Base-by-base conservation (phyloP, 2,113 vertebrate genomes). In the Origma solitaria region DNA sequence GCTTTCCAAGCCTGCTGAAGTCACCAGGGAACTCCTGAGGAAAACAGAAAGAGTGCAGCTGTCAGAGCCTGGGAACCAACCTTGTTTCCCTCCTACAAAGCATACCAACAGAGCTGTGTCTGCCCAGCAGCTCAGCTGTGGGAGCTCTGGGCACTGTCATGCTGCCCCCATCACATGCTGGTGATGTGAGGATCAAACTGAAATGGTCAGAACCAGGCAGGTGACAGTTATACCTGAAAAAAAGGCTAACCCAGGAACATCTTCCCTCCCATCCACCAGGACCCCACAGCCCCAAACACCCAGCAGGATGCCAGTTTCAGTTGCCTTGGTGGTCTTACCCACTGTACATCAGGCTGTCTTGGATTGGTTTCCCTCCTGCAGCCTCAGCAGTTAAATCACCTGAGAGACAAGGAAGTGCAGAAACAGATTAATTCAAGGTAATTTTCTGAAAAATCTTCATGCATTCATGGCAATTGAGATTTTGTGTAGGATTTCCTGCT, bases 331-430 rank as follows among this genome's bases (percentile, higher is more conserved):
- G 53, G 13, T 85, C 99, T 98, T 97, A 99, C 99, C 99, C 98
- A 8, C 98, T 99, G 95, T 98, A 98, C 96, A 98, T 98, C 94
- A 99, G 95, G 57, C 98, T 99, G 85, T 99, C 99, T 16, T 98
- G 98, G 27, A 97, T 90, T 6, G 98, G 97, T 89, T 99, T 98
- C 56, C 95, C 98, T 78, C 95, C 94, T 13, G 97, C 97, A 35
- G 92, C 95, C 56, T 99, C 98, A n/a, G 97, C 97, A 44, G 97
- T 97, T 73, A 99, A 96, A 64, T 99, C 99, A 97, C 98, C 99
- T 99, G 87, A 9, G 66, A 61, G 89, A 93, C 9, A 87, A 72
- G 19, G 35, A 82, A 61, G 65, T 16, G 8, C 28, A 71, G 68
- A 70, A 81, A 54, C 18, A 64, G 8, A 57, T 92, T 88, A 88